phyloP scores from a whole-genome alignment of 2,888 invertebrate genomes.

The Alentia gelatinosa region DNA sequence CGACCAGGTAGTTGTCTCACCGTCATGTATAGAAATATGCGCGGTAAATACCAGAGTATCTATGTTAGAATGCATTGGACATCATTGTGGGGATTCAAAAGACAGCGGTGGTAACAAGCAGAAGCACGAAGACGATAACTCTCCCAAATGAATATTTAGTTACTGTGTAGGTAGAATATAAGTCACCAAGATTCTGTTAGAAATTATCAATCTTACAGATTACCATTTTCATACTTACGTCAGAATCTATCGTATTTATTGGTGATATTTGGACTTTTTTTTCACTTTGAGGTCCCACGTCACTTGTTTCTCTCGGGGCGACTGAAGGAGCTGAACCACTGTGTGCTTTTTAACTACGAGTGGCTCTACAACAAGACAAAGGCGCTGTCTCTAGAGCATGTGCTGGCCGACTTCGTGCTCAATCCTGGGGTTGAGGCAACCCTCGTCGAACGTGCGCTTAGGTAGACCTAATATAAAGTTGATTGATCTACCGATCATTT shows the following conservation, averaged over 20 bases:
- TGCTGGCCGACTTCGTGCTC: constrained; percentile 76
- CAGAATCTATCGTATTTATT: too few relatives aligned
- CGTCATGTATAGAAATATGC: neutral
- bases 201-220: too few relatives aligned
- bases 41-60: neutral
- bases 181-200: too few relatives aligned
- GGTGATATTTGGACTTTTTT: too few relatives aligned
- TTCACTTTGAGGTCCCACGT: constrained; percentile 72
- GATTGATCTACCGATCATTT: too few relatives aligned
- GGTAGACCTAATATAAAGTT: neutral
- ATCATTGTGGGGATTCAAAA: too few relatives aligned
- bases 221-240: too few relatives aligned
- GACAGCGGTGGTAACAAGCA: too few relatives aligned
- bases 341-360: constrained; percentile 78
- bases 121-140: too few relatives aligned
- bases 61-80: too few relatives aligned
- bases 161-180: too few relatives aligned
- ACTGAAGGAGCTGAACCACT: constrained; percentile 74
- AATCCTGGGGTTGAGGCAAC: constrained; percentile 75
- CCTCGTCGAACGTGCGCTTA: constrained; percentile 75
- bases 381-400: constrained; percentile 76
- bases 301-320: constrained; percentile 77
- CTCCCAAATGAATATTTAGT: too few relatives aligned
- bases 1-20: constrained; percentile 66
- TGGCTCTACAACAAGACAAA: constrained; percentile 79